Base-by-base conservation (phyloP, 64 coral and sea anemone genomes). In the Stylophora pistillata region DNA sequence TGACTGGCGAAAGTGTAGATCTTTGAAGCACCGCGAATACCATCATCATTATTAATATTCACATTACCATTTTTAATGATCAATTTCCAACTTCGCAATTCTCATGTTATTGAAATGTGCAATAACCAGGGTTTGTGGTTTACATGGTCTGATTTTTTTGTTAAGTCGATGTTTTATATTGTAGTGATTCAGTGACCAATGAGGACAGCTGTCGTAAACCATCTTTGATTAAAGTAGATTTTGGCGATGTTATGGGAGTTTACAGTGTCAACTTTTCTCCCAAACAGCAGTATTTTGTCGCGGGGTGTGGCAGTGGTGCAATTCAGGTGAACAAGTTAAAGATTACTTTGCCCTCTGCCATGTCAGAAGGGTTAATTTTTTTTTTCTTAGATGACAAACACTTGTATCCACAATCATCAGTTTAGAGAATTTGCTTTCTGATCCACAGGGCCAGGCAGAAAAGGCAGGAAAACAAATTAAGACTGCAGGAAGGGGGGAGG, bases 261-360 rank as follows among this genome's bases (percentile, higher is more conserved):
- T 99, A 90, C 63, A 88, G 97, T 77, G 54, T 95, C 10, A 91
- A 89, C 28, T 74, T 99, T 30, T 99, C 97, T 16, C 73, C 53
- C 57, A 89, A 88, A 88, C 64, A 58, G 9, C 72, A 88, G 65
- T 91, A 54, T 81, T 34, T 99, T 21, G 97, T 91, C 21, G 87
- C 82, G 72, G 97, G 97, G 1, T 95, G 97, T 75, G 97, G 97
- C 1, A 99, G 95, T 92, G 93, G 97, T 57, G 79, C 90, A 53
- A 85, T 99, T 56, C 97, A 99, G 97, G 97, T 95, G 61, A 57
- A 18, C 21, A 81, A 29, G 28, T 29, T 47, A 21, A 0, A 25
- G 10, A 79, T 10, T 68, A 23, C 26, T 21, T 68, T 68, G 25
- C 4, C n/a, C n/a, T n/a, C n/a, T 65, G 62, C 15, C 18, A n/a